Percentiles rank a stretch among this genome's conserved stretches.
phyloP scores from a whole-genome alignment of 2,113 vertebrate species.

The Cnemophilus loriae region DNA sequence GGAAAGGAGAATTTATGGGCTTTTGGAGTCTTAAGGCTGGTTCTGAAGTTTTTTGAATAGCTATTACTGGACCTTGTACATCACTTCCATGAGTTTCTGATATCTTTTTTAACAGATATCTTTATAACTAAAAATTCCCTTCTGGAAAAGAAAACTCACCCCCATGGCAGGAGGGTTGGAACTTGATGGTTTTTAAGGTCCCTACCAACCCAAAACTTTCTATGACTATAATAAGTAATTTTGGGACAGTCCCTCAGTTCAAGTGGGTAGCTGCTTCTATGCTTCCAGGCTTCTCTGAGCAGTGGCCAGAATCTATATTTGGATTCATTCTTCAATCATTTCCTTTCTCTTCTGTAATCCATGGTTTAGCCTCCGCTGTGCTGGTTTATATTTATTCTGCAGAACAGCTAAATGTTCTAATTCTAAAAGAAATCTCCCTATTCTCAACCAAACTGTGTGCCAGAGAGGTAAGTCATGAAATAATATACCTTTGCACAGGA shows the following conservation, averaged over 20 bases:
- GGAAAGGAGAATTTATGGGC: neutral
- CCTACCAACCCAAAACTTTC: neutral
- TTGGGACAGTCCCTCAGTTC: neutral
- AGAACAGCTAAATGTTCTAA: neutral
- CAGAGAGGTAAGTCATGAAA: slow-evolving; percentile 57
- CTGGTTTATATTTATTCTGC: slow-evolving; percentile 34
- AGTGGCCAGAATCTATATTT: neutral
- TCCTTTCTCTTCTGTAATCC: neutral
- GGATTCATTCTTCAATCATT: neutral
- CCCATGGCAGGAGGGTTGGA: too few relatives aligned
- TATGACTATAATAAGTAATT: neutral
- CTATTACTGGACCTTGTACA: neutral
- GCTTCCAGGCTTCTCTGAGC: neutral
- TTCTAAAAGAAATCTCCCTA: slow-evolving; percentile 26
- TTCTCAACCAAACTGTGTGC: slow-evolving; percentile 15
- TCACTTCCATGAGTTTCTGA: neutral
- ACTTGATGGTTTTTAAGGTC: neutral
- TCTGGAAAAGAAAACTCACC: neutral
- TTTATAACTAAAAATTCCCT: neutral
- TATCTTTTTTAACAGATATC: neutral
- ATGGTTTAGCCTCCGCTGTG: neutral
- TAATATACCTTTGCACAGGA: slow-evolving; percentile 49
- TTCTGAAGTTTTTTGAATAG: neutral
- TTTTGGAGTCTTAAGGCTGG: neutral
- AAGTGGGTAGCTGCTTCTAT: neutral